phyloP scores from a whole-genome alignment of 1,140 invertebrate species.

The Aradophagus sp. region DNA sequence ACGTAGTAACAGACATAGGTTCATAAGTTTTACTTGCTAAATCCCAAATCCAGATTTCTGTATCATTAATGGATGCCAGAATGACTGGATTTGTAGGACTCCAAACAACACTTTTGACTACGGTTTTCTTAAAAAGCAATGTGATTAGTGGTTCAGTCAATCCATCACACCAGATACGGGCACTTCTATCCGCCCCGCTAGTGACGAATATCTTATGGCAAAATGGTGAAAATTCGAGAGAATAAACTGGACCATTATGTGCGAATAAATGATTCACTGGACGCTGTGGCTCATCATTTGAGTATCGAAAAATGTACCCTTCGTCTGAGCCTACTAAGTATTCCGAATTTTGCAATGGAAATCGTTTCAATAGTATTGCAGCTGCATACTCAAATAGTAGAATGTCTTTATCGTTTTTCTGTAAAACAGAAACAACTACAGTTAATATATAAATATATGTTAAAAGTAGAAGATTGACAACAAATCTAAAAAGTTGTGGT shows the following conservation, averaged over 20 bases:
- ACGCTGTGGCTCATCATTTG: slow-evolving; percentile 79
- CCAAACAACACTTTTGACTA: slow-evolving; percentile 83
- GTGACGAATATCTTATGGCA: slow-evolving; percentile 84
- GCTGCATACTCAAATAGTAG: slow-evolving; percentile 77
- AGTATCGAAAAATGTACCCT: slow-evolving; percentile 86
- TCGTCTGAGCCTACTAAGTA: slow-evolving; percentile 90
- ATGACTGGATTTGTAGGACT: slow-evolving; percentile 88
- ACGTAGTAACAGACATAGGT: slow-evolving; percentile 77
- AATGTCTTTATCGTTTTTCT: slow-evolving; percentile 69
- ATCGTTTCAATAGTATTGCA: slow-evolving; percentile 79
- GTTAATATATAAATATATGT: too few relatives aligned
- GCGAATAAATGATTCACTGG: slow-evolving; percentile 83
- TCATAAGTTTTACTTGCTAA: slow-evolving; percentile 79
- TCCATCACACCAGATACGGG: slow-evolving; percentile 84
- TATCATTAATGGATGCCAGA: slow-evolving; percentile 83
- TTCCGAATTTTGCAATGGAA: slow-evolving; percentile 79
- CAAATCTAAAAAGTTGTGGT: too few relatives aligned
- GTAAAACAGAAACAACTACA: too few relatives aligned
- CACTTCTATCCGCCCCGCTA: slow-evolving; percentile 88
- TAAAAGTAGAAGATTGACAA: too few relatives aligned
- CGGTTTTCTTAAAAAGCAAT: slow-evolving; percentile 74
- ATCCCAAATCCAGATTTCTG: slow-evolving; percentile 84
- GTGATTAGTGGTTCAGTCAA: slow-evolving; percentile 80
- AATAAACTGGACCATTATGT: slow-evolving; percentile 86
- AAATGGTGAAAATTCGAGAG: slow-evolving; percentile 86